Percentiles rank a stretch among this genome's conserved stretches.
Conservation (phyloP, 2,113 vertebrate species). For the Paramisgurnus dabryanus region DNA sequence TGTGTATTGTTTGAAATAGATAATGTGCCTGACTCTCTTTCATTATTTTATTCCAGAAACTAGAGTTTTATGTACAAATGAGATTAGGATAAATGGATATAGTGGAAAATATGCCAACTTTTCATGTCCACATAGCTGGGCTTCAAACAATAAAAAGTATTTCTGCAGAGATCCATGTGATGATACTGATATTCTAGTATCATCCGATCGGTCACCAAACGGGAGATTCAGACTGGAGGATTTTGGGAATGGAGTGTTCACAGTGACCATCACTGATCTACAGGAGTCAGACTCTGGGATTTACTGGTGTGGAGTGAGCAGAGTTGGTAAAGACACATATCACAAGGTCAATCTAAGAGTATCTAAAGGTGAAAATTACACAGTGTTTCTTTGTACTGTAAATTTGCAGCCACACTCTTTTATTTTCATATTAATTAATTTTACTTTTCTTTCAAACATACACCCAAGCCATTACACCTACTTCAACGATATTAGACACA, state of each 20-base stretch:
- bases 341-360: neutral
- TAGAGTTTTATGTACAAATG: neutral
- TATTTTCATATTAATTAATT: neutral
- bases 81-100: neutral
- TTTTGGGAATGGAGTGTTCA: neutral
- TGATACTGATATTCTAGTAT: neutral
- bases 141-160: slow-evolving; percentile 2
- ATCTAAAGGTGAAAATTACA: neutral
- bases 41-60: neutral
- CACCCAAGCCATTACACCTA: neutral
- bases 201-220: neutral
- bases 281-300: neutral
- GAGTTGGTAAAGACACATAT: rapidly evolving
- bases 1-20: too few relatives aligned
- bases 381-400: neutral
- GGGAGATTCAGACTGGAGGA: neutral
- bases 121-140: neutral
- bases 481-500: neutral
- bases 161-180: slow-evolving; percentile 6
- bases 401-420: neutral
- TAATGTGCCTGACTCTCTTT: neutral
- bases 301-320: slow-evolving; percentile 4
- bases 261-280: slow-evolving; percentile 13
- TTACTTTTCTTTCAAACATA: neutral
- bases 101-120: neutral